These are phyloP conservation scores for Zonotrichia leucophrys DNA, from an alignment of 2,113 vertebrate species.

Conservation along the genomic window DNA sequence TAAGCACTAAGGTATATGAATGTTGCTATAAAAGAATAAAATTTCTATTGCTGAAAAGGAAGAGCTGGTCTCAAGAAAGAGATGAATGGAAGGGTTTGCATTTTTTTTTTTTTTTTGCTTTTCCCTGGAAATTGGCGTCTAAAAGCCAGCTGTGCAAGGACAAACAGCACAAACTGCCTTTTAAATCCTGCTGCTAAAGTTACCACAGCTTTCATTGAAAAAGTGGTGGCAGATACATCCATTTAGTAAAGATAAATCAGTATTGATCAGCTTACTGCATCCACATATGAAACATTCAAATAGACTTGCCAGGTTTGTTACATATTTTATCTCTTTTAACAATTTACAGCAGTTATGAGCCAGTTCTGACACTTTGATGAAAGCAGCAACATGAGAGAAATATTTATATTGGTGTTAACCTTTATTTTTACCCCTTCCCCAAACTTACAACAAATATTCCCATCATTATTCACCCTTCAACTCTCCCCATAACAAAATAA, in stretches of 20 bases:
- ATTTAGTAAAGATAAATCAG: neutral
- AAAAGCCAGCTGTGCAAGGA: neutral
- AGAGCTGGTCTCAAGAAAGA: neutral
- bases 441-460: neutral
- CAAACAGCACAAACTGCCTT: neutral
- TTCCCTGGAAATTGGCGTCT: neutral
- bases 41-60: neutral
- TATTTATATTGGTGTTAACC: neutral
- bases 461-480: neutral
- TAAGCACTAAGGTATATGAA: neutral
- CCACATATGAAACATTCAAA: neutral
- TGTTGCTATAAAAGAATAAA: neutral
- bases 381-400: neutral
- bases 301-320: neutral
- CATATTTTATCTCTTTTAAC: neutral
- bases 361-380: neutral
- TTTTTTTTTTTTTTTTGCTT: neutral
- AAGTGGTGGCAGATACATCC: neutral
- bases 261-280: neutral
- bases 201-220: neutral
- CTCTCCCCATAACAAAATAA: neutral
- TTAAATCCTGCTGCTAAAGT: neutral
- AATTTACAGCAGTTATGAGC: neutral
- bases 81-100: neutral
- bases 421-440: neutral